Evolutionary conservation across 2,113 vertebrate species (phyloP).

Genomic region (Todiramphus saurophagus): DNA sequence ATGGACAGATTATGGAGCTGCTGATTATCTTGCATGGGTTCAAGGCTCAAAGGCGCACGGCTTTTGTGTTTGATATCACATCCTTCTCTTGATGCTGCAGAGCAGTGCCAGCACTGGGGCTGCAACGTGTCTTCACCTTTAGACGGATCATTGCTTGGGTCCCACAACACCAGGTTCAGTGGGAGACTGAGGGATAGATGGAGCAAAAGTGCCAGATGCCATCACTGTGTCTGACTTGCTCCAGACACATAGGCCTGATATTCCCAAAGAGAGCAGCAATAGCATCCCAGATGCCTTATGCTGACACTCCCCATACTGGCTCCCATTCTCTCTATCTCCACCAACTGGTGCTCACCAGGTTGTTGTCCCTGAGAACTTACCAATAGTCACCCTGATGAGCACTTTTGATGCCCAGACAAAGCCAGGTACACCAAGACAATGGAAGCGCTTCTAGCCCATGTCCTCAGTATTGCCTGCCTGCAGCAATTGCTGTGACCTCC

Average conservation of each 20-base stretch:
- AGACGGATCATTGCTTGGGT: neutral
- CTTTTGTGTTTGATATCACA: neutral
- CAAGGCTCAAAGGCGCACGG: neutral
- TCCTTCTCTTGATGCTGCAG: neutral
- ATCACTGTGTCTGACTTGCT: neutral
- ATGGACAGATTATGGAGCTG: neutral
- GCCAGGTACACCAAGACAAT: neutral
- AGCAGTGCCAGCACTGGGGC: neutral
- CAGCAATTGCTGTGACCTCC: neutral
- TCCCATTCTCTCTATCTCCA: neutral
- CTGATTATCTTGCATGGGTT: neutral
- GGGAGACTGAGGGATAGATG: neutral
- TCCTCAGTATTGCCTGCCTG: fast-evolving
- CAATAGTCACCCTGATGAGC: neutral
- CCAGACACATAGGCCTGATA: neutral
- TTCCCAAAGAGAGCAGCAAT: neutral
- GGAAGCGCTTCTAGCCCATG: neutral
- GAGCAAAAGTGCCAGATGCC: neutral
- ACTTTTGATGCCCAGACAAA: neutral
- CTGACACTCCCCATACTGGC: neutral
- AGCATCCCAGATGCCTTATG: neutral
- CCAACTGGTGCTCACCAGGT: neutral
- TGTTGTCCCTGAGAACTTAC: neutral
- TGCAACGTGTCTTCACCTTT: neutral
- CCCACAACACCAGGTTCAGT: fast-evolving